A percentile compares a stretch with the other conserved stretches of the same genome.
Evolutionary conservation across 2,888 invertebrate genomes (phyloP).

Genomic region (Ormyrus labotus): DNA sequence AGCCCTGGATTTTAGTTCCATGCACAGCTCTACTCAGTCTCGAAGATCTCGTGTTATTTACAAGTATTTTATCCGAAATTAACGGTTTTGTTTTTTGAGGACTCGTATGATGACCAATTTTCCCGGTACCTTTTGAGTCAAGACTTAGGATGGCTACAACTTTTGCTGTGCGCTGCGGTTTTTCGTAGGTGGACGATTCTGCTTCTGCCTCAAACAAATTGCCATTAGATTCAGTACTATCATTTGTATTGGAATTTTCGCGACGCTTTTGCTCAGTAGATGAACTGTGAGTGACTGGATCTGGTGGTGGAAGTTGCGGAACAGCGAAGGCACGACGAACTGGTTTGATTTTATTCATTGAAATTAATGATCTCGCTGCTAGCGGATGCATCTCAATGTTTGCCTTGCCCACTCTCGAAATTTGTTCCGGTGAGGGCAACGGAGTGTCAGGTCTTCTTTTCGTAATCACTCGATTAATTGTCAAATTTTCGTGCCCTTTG

Average conservation of each 20-base stretch:
- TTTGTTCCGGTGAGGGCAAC: conserved; percentile 61
- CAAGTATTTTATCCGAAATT: conserved; percentile 1
- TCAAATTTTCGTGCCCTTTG: conserved; percentile 27
- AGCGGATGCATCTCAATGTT: conserved; percentile 8
- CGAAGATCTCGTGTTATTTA: conserved; percentile 19
- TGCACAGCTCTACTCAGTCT: conserved; percentile 15
- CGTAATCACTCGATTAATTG: conserved; percentile 36
- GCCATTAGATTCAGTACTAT: conserved; percentile 62
- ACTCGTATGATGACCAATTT: neutral
- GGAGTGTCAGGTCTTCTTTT: conserved; percentile 69
- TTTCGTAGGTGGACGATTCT: conserved; percentile 59
- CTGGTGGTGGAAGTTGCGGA: neutral
- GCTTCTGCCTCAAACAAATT: conserved; percentile 59
- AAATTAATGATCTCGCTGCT: neutral
- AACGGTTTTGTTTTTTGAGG: conserved; percentile 17
- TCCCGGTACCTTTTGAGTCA: conserved; percentile 62
- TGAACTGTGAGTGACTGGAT: neutral
- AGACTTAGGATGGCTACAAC: conserved; percentile 71
- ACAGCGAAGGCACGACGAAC: neutral
- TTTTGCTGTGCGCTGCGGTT: conserved; percentile 72
- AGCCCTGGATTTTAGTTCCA: neutral
- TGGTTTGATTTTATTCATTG: conserved; percentile 26
- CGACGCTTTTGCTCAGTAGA: neutral
- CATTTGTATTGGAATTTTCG: conserved; percentile 28
- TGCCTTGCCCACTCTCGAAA: neutral